These are phyloP conservation scores for Dolichallabes microphthalmus DNA, from an alignment of 2,113 vertebrate genomes.

Conservation along the genomic window DNA sequence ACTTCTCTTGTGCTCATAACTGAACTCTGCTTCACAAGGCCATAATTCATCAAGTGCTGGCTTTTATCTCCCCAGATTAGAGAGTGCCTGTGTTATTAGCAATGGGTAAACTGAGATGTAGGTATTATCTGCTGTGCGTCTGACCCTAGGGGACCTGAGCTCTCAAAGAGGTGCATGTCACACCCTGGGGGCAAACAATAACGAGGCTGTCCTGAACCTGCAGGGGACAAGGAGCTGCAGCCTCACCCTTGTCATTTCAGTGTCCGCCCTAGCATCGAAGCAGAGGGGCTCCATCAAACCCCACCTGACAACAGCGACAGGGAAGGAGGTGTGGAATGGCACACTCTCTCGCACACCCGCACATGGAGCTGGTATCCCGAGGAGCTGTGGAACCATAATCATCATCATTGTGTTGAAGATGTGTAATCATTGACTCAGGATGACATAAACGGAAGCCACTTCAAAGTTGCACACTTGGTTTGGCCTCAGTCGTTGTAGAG, in stretches of 20 bases:
- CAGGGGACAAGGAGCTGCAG: conserved; percentile 70
- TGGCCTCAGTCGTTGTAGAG: conserved; percentile 25
- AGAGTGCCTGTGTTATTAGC: conserved; percentile 63
- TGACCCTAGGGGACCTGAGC: conserved; percentile 67
- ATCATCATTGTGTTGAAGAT: conserved; percentile 61
- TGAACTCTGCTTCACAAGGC: conserved; percentile 19
- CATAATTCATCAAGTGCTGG: conserved; percentile 49
- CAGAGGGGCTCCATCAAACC: conserved; percentile 60
- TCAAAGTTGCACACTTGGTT: conserved; percentile 26
- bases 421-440: conserved; percentile 51
- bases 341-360: conserved; percentile 53
- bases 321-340: conserved; percentile 64
- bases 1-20: conserved; percentile 41
- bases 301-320: conserved; percentile 67
- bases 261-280: conserved; percentile 65
- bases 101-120: conserved; percentile 67
- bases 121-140: conserved; percentile 67
- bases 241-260: conserved; percentile 68
- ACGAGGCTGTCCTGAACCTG: conserved; percentile 66
- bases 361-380: conserved; percentile 65
- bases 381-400: conserved; percentile 69
- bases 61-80: conserved; percentile 56
- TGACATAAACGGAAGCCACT: conserved; percentile 32
- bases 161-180: conserved; percentile 73
- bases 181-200: conserved; percentile 66